A percentile compares a stretch with the other conserved stretches of the same genome.
Conservation (phyloP, 2,797 vertebrate genomes). For the Melanotaenia maccullochi region DNA sequence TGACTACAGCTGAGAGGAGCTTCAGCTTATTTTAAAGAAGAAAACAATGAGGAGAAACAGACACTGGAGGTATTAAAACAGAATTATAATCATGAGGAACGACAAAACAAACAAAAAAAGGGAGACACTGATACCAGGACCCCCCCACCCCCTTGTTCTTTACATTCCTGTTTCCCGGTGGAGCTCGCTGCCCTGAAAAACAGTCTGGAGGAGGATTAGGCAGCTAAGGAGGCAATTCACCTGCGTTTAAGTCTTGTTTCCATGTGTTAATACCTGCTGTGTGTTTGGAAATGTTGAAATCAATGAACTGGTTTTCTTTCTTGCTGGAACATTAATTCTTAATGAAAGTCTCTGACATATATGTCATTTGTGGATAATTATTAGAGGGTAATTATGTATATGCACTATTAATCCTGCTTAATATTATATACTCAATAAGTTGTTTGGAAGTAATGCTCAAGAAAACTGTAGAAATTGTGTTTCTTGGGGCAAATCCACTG, state of each 20-base stretch:
- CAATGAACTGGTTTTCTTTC: not conserved
- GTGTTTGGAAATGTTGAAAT: not conserved
- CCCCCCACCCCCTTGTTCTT: slow-evolving; percentile 9
- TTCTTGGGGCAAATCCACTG: not conserved
- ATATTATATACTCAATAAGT: not conserved
- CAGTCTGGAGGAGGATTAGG: slow-evolving; percentile 1
- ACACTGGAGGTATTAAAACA: not conserved
- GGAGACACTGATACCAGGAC: slow-evolving; percentile 1
- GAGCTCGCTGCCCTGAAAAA: slow-evolving; percentile 25
- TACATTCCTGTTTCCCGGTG: slow-evolving; percentile 44
- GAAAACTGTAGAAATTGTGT: not conserved
- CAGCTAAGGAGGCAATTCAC: slow-evolving; percentile 16
- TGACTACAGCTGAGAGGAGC: too few species aligned
- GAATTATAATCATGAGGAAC: too few species aligned
- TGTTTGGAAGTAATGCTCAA: not conserved
- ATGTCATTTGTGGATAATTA: not conserved
- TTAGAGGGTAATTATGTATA: not conserved
- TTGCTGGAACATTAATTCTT: not conserved
- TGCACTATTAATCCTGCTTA: not conserved
- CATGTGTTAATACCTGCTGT: not conserved
- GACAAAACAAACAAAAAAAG: too few species aligned
- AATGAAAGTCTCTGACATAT: not conserved
- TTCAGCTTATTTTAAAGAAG: too few species aligned
- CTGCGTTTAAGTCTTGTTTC: not conserved
- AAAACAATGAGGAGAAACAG: not conserved